Conservation (phyloP, 2,888 invertebrate genomes). For the Eilema depressum region DNA sequence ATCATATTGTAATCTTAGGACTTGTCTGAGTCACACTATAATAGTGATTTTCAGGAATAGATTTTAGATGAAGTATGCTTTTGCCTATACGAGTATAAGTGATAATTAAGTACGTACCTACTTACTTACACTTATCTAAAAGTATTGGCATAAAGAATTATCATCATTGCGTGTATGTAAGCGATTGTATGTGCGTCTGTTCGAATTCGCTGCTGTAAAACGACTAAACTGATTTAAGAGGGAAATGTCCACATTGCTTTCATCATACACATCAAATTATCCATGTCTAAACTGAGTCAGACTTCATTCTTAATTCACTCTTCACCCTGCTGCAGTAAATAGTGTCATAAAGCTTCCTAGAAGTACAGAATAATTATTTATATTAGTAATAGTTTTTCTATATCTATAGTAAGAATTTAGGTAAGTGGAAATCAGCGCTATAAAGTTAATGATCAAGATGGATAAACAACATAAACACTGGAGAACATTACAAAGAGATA, state of each 20-base stretch:
- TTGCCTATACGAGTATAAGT: no score
- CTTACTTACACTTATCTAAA: no score
- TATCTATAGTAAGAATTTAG: slow-evolving; percentile 9
- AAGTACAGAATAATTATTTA: not conserved
- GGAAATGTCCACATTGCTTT: not conserved
- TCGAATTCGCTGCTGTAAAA: no score
- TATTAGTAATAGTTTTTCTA: not conserved
- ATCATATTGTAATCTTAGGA: not conserved
- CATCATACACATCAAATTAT: not conserved
- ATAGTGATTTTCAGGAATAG: no score
- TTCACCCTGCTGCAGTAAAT: not conserved
- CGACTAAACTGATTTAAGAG: no score
- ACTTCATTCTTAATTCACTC: not conserved
- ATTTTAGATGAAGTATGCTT: no score
- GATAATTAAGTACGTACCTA: no score
- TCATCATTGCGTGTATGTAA: no score
- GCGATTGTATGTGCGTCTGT: no score
- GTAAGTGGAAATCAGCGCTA: slow-evolving; percentile 12
- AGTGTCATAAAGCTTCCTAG: slow-evolving; percentile 1
- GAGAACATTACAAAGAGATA: not conserved
- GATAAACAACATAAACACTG: slow-evolving; percentile 7
- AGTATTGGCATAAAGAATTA: no score
- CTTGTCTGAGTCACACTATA: no score
- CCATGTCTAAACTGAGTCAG: not conserved
- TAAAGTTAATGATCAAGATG: slow-evolving; percentile 20